phyloP scores from a whole-genome alignment of 2,888 invertebrate species.

The Zaprionus lineosus region DNA sequence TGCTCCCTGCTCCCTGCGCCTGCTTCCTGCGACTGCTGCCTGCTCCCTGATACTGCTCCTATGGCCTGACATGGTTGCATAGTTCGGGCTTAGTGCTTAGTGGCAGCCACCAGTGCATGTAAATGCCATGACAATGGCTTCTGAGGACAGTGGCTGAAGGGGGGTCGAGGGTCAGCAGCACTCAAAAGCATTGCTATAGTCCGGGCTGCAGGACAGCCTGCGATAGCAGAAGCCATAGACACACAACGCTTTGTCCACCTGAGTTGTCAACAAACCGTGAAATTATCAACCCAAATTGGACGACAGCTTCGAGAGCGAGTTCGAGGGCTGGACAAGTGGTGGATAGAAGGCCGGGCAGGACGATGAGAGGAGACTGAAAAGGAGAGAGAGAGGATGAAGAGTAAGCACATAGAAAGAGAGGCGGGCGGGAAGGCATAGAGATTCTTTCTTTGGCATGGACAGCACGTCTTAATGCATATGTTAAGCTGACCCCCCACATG shows the following conservation, averaged over 20 bases:
- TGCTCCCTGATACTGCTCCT: no score
- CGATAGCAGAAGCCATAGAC: constrained; percentile 24
- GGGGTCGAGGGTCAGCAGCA: constrained; percentile 4
- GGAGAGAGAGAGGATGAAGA: neutral
- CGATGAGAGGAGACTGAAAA: neutral
- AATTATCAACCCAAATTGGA: constrained; percentile 78
- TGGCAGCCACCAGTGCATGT: constrained; percentile 73
- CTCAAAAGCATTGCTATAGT: constrained; percentile 49
- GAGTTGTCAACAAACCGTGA: constrained; percentile 80
- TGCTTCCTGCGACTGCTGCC: no score
- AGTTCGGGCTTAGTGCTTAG: constrained; percentile 67
- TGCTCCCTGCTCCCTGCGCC: no score
- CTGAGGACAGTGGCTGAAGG: no score
- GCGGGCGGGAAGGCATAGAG: no score
- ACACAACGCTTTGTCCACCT: constrained; percentile 70
- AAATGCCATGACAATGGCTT: constrained; percentile 74
- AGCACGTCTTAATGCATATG: constrained; percentile 60
- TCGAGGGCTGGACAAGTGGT: no score
- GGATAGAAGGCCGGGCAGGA: no score
- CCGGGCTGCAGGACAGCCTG: constrained; percentile 25
- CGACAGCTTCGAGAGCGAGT: constrained; percentile 45
- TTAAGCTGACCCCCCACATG: constrained; percentile 52
- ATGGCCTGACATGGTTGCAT: constrained; percentile 31
- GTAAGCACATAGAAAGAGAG: neutral
- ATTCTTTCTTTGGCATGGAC: constrained; percentile 28